Percentiles rank a stretch among this genome's conserved stretches.
phyloP scores from a whole-genome alignment of 2,113 vertebrate species.

The Danio rerio region DNA sequence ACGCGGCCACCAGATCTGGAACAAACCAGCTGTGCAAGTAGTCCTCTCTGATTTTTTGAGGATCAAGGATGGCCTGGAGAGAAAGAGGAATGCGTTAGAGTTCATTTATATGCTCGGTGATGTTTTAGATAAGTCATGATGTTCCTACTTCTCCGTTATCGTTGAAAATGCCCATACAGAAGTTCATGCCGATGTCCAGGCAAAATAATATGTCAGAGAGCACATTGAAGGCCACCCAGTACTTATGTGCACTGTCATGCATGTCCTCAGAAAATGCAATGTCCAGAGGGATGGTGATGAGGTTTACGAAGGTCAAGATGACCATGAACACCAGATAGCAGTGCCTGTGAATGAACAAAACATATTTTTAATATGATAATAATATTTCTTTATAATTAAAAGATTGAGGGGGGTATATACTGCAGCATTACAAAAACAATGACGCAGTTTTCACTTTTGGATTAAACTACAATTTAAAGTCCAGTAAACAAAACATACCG shows the following conservation, averaged over 20 bases:
- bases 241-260: not conserved
- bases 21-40: constrained; percentile 80
- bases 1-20: constrained; percentile 75
- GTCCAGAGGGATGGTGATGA: constrained; percentile 59
- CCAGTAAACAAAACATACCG: too few relatives aligned
- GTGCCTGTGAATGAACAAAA: constrained; percentile 45
- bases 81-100: not conserved
- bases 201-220: constrained; percentile 56
- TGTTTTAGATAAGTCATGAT: too few relatives aligned
- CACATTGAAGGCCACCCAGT: constrained; percentile 56
- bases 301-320: constrained; percentile 51
- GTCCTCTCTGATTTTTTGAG: constrained; percentile 71
- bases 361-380: not conserved
- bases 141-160: constrained; percentile 57
- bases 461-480: too few relatives aligned
- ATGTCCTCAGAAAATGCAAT: constrained; percentile 57
- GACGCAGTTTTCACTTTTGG: too few relatives aligned
- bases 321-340: constrained; percentile 58
- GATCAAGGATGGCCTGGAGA: constrained; percentile 74
- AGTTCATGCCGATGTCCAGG: constrained; percentile 56
- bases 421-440: too few relatives aligned
- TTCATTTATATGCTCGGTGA: not conserved
- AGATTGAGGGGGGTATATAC: too few relatives aligned
- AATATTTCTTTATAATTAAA: not conserved
- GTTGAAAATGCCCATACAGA: constrained; percentile 49